Evolutionary conservation across 2,888 invertebrate species (phyloP), one percentile per base, ranked within the genome.

Genomic region (Byasa hedistus): DNA sequence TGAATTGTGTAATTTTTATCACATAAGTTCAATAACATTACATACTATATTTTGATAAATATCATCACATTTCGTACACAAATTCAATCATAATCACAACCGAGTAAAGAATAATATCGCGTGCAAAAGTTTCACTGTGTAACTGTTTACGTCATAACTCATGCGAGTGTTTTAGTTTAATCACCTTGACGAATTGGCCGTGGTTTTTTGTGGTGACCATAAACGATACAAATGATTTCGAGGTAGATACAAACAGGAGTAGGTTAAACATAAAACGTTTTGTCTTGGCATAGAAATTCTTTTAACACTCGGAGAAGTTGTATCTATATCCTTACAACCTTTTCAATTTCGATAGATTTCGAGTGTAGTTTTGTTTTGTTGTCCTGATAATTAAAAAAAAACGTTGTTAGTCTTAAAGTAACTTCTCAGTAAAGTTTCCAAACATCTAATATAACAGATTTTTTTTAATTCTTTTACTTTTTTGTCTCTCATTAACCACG

Each of bases 11-110:
- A 64, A 64, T 32, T 19, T 36, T 39, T 57, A 57, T 57, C 23
- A 61, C 10, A 22, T 24, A 57, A 57, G 24, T 63, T 63, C 64
- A 64, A 58, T 52, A 54, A 58, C 22, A 52, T 64, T n/a, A 57
- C 52, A 58, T 24, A 54, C 24, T 54, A 64, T 39, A 32, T 52
- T 7, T 58, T 64, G 52, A 36, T 24, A 57, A 52, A 58, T 44
- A 23, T 39, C n/a, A 57, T n/a, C 51, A 17, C 32, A 32, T 57
- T 12, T 36, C 15, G 10, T 51, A 54, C 36, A 21, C 57, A 1
- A 51, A 17, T 51, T 62, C 39, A 4, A 21, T 21, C 57, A 0
- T 57, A 22, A 54, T 51, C 7, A 17, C 17, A 15, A 27, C 48
- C 36, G 3, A 17, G 27, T 48, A 44, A 56, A 62, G 54, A 56